Conservation (phyloP, 2,113 vertebrate species). For the Periophthalmodon schlosseri region DNA sequence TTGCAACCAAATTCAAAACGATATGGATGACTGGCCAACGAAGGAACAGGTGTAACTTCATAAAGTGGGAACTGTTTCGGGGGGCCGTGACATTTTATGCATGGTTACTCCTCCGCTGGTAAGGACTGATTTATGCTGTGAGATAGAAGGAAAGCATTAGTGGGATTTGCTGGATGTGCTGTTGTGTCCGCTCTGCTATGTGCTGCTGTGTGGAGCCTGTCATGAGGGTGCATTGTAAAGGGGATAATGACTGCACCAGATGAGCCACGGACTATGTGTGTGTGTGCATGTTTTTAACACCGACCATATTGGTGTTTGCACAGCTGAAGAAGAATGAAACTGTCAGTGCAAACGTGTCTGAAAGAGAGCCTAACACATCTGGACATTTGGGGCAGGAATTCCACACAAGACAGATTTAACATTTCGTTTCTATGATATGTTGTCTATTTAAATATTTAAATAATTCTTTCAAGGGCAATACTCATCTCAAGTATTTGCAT, state of each 20-base stretch:
- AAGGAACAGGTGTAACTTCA: not conserved
- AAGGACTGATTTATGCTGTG: slow-evolving; percentile 42
- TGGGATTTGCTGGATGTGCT: slow-evolving; percentile 19
- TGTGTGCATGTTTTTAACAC: slow-evolving; percentile 47
- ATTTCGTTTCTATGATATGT: not conserved
- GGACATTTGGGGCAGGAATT: slow-evolving; percentile 37
- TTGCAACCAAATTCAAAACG: not conserved
- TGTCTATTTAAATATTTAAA: not conserved
- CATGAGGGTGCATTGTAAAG: slow-evolving; percentile 59
- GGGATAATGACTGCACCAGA: slow-evolving; percentile 69
- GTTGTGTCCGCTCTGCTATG: slow-evolving; percentile 7
- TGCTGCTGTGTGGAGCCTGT: slow-evolving; percentile 55
- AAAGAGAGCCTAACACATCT: slow-evolving; percentile 43
- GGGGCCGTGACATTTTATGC: slow-evolving; percentile 13
- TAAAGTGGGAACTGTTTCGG: not conserved
- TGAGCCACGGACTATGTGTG: slow-evolving; percentile 43
- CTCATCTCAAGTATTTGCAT: too few species aligned
- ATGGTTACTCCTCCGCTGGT: slow-evolving; percentile 12
- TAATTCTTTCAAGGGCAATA: too few species aligned
- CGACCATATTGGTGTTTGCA: slow-evolving; percentile 48
- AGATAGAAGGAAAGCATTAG: slow-evolving; percentile 52
- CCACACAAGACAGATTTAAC: not conserved
- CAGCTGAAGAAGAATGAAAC: slow-evolving; percentile 64
- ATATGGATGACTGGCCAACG: not conserved
- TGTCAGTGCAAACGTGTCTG: slow-evolving; percentile 26